Evolutionary conservation across 1,140 invertebrate genomes (phyloP).

Genomic region (Drepana arcuata): DNA sequence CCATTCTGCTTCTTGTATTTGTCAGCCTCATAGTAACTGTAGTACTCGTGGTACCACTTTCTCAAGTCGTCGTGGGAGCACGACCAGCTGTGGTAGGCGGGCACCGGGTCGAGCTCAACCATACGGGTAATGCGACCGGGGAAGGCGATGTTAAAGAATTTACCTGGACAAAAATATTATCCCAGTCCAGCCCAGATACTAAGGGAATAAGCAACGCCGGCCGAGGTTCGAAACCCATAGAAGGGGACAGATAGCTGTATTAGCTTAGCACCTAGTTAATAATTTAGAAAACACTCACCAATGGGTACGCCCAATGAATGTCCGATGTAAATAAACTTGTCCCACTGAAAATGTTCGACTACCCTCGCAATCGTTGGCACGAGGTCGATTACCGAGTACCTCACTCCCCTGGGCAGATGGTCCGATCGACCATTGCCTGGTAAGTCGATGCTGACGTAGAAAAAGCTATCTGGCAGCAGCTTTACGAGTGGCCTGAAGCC

Average conservation of each 20-base stretch:
- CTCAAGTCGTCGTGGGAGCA: neutral
- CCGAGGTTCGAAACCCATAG: too few relatives aligned
- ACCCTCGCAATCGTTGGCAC: conserved; percentile 72
- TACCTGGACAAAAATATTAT: conserved; percentile 27
- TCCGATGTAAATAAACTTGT: conserved; percentile 76
- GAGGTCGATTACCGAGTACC: conserved; percentile 22
- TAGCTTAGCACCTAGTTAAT: too few relatives aligned
- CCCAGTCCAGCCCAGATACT: too few relatives aligned
- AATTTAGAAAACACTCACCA: conserved; percentile 23
- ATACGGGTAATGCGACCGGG: conserved; percentile 26
- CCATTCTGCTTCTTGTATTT: conserved; percentile 25
- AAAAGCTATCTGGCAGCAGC: conserved; percentile 25
- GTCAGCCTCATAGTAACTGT: conserved; percentile 25
- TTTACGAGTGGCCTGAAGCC: conserved; percentile 29
- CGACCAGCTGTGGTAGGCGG: conserved; percentile 20
- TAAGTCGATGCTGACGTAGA: conserved; percentile 39
- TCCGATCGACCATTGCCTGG: conserved; percentile 44
- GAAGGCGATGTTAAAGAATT: conserved; percentile 34
- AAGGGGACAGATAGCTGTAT: too few relatives aligned
- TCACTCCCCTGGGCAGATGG: conserved; percentile 1
- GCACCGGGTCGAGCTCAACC: conserved; percentile 39
- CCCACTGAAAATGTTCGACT: conserved; percentile 81
- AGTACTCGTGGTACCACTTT: conserved; percentile 37
- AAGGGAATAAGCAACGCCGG: too few relatives aligned
- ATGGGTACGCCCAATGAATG: conserved; percentile 76